phyloP scores from a whole-genome alignment of 1,140 invertebrate species.

The Campoletis sonorensis region DNA sequence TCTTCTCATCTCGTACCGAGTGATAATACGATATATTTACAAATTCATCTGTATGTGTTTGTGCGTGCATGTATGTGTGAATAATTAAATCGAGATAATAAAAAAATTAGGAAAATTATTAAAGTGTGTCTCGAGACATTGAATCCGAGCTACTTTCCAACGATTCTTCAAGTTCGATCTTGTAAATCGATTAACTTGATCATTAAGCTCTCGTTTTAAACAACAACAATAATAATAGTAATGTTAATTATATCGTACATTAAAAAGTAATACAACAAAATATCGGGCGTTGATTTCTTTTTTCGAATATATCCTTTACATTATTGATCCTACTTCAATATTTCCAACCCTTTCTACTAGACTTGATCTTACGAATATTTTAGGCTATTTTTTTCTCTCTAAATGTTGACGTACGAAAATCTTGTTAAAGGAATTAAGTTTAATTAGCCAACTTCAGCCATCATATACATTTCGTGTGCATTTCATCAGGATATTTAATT shows the following conservation, averaged over 20 bases:
- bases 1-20: too few species aligned
- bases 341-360: too few species aligned
- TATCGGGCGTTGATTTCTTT: too few species aligned
- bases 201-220: not conserved
- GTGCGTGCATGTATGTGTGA: constrained; percentile 2
- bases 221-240: not conserved
- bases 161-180: constrained; percentile 30
- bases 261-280: not conserved
- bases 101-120: not conserved
- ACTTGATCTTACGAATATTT: too few species aligned
- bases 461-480: too few species aligned
- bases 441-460: too few species aligned
- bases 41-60: not conserved
- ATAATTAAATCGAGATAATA: not conserved
- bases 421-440: too few species aligned
- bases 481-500: too few species aligned
- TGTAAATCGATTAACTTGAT: constrained; percentile 9
- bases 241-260: constrained; percentile 14
- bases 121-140: not conserved
- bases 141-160: not conserved
- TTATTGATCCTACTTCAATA: too few species aligned
- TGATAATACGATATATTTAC: not conserved
- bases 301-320: too few species aligned
- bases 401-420: too few species aligned
- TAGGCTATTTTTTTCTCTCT: too few species aligned